phyloP scores from a whole-genome alignment of 2,888 invertebrate species.

The Ganaspis brasiliensis region DNA sequence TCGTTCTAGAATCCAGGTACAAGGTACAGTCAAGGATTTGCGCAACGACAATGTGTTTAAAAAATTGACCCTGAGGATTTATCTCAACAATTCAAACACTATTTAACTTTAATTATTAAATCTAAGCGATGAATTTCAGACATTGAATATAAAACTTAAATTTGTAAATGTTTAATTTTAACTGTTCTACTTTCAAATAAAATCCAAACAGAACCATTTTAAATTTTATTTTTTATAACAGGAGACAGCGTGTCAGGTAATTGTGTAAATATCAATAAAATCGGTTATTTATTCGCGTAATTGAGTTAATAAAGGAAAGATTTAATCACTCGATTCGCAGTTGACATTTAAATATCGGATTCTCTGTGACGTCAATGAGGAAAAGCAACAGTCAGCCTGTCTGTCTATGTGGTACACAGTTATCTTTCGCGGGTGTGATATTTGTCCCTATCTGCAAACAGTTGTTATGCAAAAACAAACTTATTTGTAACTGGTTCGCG shows the following conservation, averaged over 20 bases:
- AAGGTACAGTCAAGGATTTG: conserved; percentile 36
- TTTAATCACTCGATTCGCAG: neutral
- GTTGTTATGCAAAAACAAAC: conserved; percentile 55
- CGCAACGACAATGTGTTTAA: conserved; percentile 33
- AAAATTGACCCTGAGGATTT: conserved; percentile 2
- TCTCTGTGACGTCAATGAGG: neutral
- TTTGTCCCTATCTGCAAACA: conserved; percentile 49
- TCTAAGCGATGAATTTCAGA: no score
- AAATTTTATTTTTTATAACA: no score
- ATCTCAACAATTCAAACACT: conserved; percentile 40
- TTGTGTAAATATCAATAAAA: no score
- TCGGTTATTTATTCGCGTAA: no score
- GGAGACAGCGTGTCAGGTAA: no score
- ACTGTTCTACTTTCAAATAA: no score
- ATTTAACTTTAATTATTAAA: no score
- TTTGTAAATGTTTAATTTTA: no score
- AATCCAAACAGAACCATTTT: no score
- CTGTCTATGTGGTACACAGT: conserved; percentile 47
- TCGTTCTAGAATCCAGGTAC: conserved; percentile 53
- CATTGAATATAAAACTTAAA: no score
- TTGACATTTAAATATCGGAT: conserved; percentile 9
- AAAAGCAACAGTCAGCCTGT: conserved; percentile 49
- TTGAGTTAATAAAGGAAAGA: no score
- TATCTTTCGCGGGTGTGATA: conserved; percentile 50
- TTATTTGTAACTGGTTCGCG: conserved; percentile 20